Percentiles rank a stretch among this genome's conserved stretches.
Conservation (phyloP, 2,888 invertebrate species). For the Euphydryas editha region DNA sequence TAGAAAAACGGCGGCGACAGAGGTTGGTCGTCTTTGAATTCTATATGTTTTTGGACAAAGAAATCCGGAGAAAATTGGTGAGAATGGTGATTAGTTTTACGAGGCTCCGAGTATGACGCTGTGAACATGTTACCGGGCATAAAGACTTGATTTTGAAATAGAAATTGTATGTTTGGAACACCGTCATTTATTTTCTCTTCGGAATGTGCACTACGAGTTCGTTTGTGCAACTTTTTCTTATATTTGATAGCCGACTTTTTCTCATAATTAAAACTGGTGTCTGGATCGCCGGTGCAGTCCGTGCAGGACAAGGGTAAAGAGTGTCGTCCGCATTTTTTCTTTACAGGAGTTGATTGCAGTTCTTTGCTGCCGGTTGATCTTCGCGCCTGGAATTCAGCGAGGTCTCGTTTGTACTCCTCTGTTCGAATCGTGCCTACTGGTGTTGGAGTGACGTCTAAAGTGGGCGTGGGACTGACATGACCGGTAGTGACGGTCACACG, state of each 20-base stretch:
- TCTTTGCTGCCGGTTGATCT: conserved; percentile 64
- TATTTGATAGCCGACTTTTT: conserved; percentile 72
- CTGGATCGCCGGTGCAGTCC: conserved; percentile 67
- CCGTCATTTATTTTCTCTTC: conserved; percentile 57
- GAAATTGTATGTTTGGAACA: conserved; percentile 75
- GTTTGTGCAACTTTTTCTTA: conserved; percentile 64
- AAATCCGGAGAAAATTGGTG: conserved; percentile 61
- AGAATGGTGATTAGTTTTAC: conserved; percentile 38
- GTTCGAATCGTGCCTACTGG: conserved; percentile 74
- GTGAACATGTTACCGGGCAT: conserved; percentile 72
- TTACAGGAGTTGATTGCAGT: conserved; percentile 60
- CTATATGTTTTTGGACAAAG: conserved; percentile 65
- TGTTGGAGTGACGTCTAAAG: conserved; percentile 47
- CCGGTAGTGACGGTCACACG: conserved; percentile 72
- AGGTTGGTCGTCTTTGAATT: conserved; percentile 53
- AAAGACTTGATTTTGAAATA: conserved; percentile 79
- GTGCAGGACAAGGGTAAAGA: conserved; percentile 75
- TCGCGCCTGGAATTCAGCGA: conserved; percentile 78
- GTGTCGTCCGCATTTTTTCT: conserved; percentile 72
- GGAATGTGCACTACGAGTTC: conserved; percentile 59
- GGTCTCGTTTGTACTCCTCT: conserved; percentile 75
- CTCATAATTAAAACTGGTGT: conserved; percentile 74
- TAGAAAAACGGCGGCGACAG: conserved; percentile 64
- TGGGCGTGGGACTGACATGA: conserved; percentile 56
- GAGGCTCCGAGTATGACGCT: conserved; percentile 62